Base-by-base conservation (phyloP, 1,140 invertebrate species). In the Fopius arisanus region DNA sequence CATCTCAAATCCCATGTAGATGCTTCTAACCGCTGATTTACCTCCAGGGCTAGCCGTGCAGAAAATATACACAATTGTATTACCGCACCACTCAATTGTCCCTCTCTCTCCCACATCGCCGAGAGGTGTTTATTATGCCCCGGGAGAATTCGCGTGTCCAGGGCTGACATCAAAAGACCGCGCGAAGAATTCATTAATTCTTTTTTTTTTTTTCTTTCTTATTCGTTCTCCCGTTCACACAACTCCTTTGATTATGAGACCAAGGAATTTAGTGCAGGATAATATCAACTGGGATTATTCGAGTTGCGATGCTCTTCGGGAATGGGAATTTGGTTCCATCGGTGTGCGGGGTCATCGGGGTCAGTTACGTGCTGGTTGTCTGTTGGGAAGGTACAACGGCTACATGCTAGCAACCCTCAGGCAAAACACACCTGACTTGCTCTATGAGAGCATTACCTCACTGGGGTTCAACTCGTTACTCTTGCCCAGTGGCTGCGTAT, bases 361-460 rank as follows among this genome's bases (percentile, higher is more conserved):
- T 82, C 78, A 80, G 69, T 74, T 78, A 82, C 81, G 81, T 82
- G 81, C 80, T 78, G 78, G 80, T 79, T 81, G 67, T 63, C n/a
- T 23, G 54, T 59, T 59, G 28, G 19, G 28, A 48, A 28, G 43
- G 59, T 41, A 68, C 75, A 51, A 66, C 37, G 68, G 68, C 69
- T 74, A n/a, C 33, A 43, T 10, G 48, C 43, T 31, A 67, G 16
- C 54, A 59, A 59, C 19, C 23, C 21, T 12, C 16, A 21, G 54
- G 67, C 67, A 65, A 75, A 72, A 81, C 80, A 82, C 81, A 82
- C 81, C 80, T 82, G 81, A 59, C 54, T 26, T 23, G 54, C 21
- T 59, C 21, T 59, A 28, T 26, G 23, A 75, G 75, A 66, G 10
- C 54, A 26, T 23, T 26, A 63, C 37, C 70, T 69, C 70, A 51